Conservation (phyloP, 2,888 invertebrate species). For the Chelonus formosanus region DNA sequence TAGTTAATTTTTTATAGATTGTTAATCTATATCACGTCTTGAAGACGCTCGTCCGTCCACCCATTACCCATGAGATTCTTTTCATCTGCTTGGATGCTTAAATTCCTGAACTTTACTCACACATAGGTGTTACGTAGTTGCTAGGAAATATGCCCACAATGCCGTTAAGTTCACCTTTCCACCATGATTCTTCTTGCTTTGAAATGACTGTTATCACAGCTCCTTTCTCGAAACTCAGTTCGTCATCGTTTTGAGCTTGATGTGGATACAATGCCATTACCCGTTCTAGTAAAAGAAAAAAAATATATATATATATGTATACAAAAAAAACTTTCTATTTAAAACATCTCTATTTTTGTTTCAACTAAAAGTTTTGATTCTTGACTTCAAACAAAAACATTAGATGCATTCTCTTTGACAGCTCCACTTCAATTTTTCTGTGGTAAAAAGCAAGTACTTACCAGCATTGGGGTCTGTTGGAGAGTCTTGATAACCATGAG, state of each 20-base stretch:
- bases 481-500: constrained; percentile 63
- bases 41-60: constrained; percentile 52
- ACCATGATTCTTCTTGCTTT: constrained; percentile 96
- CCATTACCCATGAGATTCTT: constrained; percentile 37
- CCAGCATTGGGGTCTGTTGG: constrained; percentile 62
- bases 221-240: constrained; percentile 90
- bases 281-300: constrained; percentile 70
- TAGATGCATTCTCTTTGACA: too few relatives aligned
- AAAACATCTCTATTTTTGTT: too few relatives aligned
- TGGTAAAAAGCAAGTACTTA: constrained; percentile 43
- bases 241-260: constrained; percentile 93
- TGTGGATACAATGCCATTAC: constrained; percentile 94
- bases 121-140: constrained; percentile 88
- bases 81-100: constrained; percentile 22
- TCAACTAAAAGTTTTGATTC: too few relatives aligned
- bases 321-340: too few relatives aligned
- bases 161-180: constrained; percentile 93
- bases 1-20: background rate
- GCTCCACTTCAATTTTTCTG: background rate
- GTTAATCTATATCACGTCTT: constrained; percentile 1
- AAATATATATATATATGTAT: too few relatives aligned
- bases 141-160: constrained; percentile 92
- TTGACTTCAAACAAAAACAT: too few relatives aligned
- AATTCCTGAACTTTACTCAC: constrained; percentile 67
- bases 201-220: constrained; percentile 90